Percentiles rank a stretch among this genome's conserved stretches.
Evolutionary conservation across 2,797 vertebrate genomes (phyloP).

Genomic region (Dendrocincla tyrannina): DNA sequence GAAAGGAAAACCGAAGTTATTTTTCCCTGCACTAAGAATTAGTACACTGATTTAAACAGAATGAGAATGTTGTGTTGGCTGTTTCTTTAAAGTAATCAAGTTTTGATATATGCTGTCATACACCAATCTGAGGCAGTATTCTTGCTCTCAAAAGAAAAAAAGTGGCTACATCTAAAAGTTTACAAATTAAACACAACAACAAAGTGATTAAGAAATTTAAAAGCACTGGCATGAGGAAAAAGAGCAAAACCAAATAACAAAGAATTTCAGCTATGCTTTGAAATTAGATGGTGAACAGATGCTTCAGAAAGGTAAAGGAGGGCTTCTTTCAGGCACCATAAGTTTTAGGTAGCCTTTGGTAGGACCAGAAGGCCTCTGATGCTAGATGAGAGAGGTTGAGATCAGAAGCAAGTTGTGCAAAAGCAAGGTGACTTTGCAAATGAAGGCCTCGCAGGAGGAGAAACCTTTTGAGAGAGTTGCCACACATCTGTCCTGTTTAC

Average conservation of each 20-base stretch:
- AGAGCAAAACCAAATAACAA: neutral
- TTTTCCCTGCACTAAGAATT: neutral
- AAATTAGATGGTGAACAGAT: conserved; percentile 40
- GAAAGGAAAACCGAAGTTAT: neutral
- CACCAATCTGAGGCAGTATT: conserved; percentile 43
- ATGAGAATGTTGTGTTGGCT: neutral
- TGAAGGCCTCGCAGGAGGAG: neutral
- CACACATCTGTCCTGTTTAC: neutral
- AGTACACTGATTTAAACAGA: neutral
- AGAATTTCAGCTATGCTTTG: conserved; percentile 27
- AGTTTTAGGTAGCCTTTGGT: conserved; percentile 11
- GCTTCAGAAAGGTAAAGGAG: conserved; percentile 37
- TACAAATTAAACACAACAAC: conserved; percentile 59
- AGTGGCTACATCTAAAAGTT: conserved; percentile 41
- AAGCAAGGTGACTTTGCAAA: conserved; percentile 30
- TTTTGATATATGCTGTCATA: conserved; percentile 42
- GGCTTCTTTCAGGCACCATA: neutral
- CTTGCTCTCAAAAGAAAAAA: conserved; percentile 41
- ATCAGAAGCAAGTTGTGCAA: neutral
- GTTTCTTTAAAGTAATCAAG: neutral
- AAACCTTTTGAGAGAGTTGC: neutral
- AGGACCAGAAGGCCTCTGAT: conserved; percentile 27
- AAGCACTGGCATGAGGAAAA: neutral
- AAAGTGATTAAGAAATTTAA: conserved; percentile 3
- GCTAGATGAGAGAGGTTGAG: conserved; percentile 29